These are phyloP conservation scores for Balaeniceps rex DNA, from an alignment of 2,113 vertebrate genomes.

Conservation along the genomic window DNA sequence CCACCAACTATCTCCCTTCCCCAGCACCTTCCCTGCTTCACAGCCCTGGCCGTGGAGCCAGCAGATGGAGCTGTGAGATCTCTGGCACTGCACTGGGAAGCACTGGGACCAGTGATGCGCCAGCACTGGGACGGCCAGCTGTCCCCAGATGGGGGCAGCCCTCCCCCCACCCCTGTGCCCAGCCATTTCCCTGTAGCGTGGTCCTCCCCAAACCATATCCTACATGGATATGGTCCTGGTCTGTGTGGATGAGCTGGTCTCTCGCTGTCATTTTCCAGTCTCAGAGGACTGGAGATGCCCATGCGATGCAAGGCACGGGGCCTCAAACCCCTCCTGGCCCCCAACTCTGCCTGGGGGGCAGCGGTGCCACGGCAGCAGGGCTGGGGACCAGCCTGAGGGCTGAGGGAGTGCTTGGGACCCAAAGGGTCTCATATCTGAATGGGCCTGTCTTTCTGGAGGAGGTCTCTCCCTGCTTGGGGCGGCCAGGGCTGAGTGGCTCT, in stretches of 20 bases:
- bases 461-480: neutral
- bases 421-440: neutral
- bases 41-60: neutral
- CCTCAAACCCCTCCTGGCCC: neutral
- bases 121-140: neutral
- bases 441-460: neutral
- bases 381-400: neutral
- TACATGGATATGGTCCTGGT: fast-evolving
- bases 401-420: neutral
- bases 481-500: neutral
- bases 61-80: conserved; percentile 47
- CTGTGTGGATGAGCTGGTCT: neutral
- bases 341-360: too few species aligned
- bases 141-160: neutral
- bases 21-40: fast-evolving
- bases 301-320: fast-evolving
- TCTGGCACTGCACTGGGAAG: neutral
- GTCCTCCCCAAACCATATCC: neutral
- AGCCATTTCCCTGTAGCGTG: neutral
- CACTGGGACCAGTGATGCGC: neutral
- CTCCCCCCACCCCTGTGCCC: neutral
- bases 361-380: neutral
- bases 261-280: neutral
- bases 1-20: neutral
- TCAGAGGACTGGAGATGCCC: neutral